Base-by-base conservation (phyloP, 1,140 invertebrate genomes). In the Zophobas morio region DNA sequence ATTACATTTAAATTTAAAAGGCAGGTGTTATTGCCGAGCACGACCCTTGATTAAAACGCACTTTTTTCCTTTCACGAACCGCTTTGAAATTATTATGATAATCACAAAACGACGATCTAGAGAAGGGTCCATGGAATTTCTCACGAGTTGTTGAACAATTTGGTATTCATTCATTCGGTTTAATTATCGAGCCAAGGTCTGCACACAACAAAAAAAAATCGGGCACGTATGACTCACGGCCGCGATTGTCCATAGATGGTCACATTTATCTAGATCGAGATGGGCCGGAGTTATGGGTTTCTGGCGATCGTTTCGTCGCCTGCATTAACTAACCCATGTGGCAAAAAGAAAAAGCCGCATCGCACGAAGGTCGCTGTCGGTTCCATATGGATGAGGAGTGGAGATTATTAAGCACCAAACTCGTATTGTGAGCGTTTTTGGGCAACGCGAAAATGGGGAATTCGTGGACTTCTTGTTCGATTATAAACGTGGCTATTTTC, bases 121-220 rank as follows among this genome's bases (percentile, higher is more conserved):
- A 47, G n/a, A 53, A 42, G 39, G 40, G 46, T 72, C n/a, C 46
- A 5, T 33, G 35, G 20, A 72, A 72, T 37, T 72, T 72, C 70
- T 72, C 47, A 72, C 70, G 47, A 72, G 39, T 35, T 54, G 49
- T 73, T 73, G 33, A 33, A 54, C 39, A 39, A 75, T 71, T 76
- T 76, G 20, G 39, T 76, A 76, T 76, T 71, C 75, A 76, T 76
- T 76, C 66, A 76, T 76, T 75, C 34, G 5, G 56, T 47, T 76
- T 75, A 75, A 76, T 76, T 76, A 76, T 76, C 63, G 54, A 76
- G 37, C 63, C 75, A 76, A 76, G 66, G 63, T 71, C 63, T 70
- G 20, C 36, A 36, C 35, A 76, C 53, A 20, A 20, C 20, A 42
- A 70, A 56, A 71, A 42, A 49, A 34, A 63, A 6, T 51, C 42